Evolutionary conservation across 1,140 invertebrate genomes (phyloP), one percentile per base, ranked within the genome.

Genomic region (Diorhabda carinulata): DNA sequence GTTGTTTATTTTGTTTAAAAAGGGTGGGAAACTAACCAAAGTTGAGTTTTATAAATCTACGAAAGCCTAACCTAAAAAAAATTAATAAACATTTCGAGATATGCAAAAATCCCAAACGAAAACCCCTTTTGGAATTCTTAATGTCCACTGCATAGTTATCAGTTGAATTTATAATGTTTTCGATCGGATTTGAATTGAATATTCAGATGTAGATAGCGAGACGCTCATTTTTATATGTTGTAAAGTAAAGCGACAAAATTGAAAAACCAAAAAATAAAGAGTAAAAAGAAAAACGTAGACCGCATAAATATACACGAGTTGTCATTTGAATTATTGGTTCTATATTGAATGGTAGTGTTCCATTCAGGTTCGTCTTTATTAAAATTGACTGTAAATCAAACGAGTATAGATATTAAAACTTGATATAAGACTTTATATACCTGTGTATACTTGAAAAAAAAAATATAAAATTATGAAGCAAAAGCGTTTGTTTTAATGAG

Each of bases 351-450:
- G 59, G 59, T 61, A 61, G 42, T 61, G 59, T 43, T 40, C 59
- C 59, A 61, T 61, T 61, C 59, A 41, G 59, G 59, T 61, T 61
- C 8, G 41, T 43, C 59, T 41, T 60, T 60, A 41, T 7, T 40
- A 61, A 61, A 61, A 61, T n/a, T 61, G 59, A 41, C 59, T 41
- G 59, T 61, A 61, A 61, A 61, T 61, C 59, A 61, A 61, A 41
- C 9, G 59, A 4, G 25, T 8, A 61, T 61, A 61, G 59, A 61
- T 61, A 61, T 61, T 61, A 61, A 61, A 61, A 61, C 42, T 6
- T 61, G 59, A 61, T 61, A 61, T 61, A 8, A 41, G 40, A 43
- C 25, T 40, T 7, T 7, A 61, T 40, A 61, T 61, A 43, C 59
- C 25, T 41, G 59, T 25, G 25, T 25, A 25, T 25, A 25, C 25